These are phyloP conservation scores for Anarrhichthys ocellatus DNA, from an alignment of 2,113 vertebrate species.

Conservation along the genomic window DNA sequence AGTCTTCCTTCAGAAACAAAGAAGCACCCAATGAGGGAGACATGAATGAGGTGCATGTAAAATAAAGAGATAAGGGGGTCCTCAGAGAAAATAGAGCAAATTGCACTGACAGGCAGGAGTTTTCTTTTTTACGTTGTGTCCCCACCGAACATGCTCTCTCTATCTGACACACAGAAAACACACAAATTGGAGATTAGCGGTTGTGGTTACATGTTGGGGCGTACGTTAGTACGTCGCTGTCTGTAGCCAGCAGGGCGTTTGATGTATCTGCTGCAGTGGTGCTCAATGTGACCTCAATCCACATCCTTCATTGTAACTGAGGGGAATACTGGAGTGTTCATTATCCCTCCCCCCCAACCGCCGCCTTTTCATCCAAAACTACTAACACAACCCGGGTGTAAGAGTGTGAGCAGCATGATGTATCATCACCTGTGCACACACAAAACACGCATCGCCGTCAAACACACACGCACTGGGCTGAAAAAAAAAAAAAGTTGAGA, in stretches of 20 bases:
- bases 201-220: neutral
- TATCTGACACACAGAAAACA: conserved; percentile 21
- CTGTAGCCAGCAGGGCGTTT: conserved; percentile 36
- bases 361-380: neutral
- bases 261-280: conserved; percentile 55
- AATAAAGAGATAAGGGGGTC: conserved; percentile 43
- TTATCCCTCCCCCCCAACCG: conserved; percentile 18
- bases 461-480: neutral
- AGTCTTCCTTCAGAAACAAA: conserved; percentile 17
- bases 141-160: conserved; percentile 31
- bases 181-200: conserved; percentile 10
- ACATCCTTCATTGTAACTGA: conserved; percentile 44
- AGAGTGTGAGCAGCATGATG: conserved; percentile 8
- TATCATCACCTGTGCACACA: conserved; percentile 13
- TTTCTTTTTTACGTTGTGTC: neutral
- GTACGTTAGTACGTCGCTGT: conserved; percentile 30
- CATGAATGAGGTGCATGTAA: conserved; percentile 23
- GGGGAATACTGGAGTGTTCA: conserved; percentile 39
- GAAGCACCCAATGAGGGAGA: neutral
- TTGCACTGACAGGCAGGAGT: conserved; percentile 49
- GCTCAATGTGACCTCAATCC: conserved; percentile 67
- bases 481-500: conserved; percentile 21
- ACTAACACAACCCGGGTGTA: neutral
- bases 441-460: accelerated
- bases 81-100: conserved; percentile 44